phyloP scores from a whole-genome alignment of 2,888 invertebrate genomes.

The Drosophila mayaguana region DNA sequence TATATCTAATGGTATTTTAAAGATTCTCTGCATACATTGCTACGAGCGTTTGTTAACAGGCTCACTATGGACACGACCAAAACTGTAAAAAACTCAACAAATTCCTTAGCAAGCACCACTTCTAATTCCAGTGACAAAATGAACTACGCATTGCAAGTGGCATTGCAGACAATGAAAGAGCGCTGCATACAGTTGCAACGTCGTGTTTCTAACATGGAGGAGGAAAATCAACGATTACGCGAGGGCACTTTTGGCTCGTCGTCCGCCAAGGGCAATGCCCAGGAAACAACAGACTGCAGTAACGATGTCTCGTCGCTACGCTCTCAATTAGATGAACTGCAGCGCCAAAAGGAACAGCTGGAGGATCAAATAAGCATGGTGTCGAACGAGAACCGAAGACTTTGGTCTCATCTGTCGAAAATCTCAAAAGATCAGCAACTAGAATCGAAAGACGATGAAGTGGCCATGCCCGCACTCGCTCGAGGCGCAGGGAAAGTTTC shows the following conservation, averaged over 20 bases:
- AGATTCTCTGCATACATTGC: constrained; percentile 3
- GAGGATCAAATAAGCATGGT: constrained; percentile 93
- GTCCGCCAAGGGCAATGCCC: background rate
- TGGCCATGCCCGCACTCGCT: constrained; percentile 5
- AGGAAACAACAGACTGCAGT: constrained; percentile 11
- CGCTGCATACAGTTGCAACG: constrained; percentile 91
- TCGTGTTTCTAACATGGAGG: constrained; percentile 89
- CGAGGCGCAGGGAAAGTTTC: constrained; percentile 15
- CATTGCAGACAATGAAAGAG: constrained; percentile 93
- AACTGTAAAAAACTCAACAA: constrained; percentile 16
- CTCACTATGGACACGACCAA: constrained; percentile 47
- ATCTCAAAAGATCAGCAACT: constrained; percentile 87
- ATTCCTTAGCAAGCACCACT: constrained; percentile 13
- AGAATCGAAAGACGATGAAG: constrained; percentile 30
- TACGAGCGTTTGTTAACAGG: background rate
- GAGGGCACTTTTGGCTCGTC: constrained; percentile 38
- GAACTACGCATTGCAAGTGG: constrained; percentile 87
- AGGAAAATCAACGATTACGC: constrained; percentile 90
- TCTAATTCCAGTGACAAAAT: constrained; percentile 50
- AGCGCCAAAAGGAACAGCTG: constrained; percentile 91
- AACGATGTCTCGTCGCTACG: constrained; percentile 85
- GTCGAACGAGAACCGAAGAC: constrained; percentile 91
- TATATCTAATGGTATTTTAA: constrained; percentile 15
- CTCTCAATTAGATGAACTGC: constrained; percentile 89
- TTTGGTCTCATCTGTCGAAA: constrained; percentile 91